Evolutionary conservation across 1,140 invertebrate genomes (phyloP), one percentile per base, ranked within the genome.

Genomic region (Phthorimaea operculella): DNA sequence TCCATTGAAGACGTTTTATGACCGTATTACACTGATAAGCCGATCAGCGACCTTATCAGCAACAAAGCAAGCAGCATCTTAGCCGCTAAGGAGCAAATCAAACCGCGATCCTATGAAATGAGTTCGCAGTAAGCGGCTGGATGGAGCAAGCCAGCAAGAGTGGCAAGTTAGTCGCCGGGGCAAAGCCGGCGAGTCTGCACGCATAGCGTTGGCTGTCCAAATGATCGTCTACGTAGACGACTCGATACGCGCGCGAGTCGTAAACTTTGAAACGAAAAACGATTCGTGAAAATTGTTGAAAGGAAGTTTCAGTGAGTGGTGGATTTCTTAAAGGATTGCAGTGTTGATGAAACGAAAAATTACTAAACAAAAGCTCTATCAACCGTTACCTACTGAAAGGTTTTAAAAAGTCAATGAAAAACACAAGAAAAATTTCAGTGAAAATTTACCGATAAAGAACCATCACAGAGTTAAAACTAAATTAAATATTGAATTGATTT

Each of bases 101-200:
- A 47, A 15, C 15, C 10, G 14, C 9, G 15, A 15, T 14, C 45
- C 45, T 47, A 15, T 15, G 15, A 15, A 47, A 47, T 47, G 45
- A 47, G 45, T 16, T 18, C 15, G 45, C 45, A 39, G 36, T 28
- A 28, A 28, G 21, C 21, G 21, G 21, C 21, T 28, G 21, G 21
- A 28, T 28, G 21, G 6, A 28, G 21, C 21, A 28, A 28, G 21
- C 21, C 6, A 6, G 21, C 21, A 28, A 28, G 21, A 28, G 21
- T 28, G 57, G 36, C 28, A 54, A 57, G 54, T 33, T 58, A 67
- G 61, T 64, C 60, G 58, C 47, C 59, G 57, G 45, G 51, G 53
- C 49, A 15, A 45, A 49, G 60, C 63, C 61, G 62, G 63, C 59
- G 62, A 18, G 58, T 51, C 53, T 56, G 53, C 59, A 65, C 59